Conservation (phyloP, 2,113 vertebrate genomes). For the Fulmarus glacialis region DNA sequence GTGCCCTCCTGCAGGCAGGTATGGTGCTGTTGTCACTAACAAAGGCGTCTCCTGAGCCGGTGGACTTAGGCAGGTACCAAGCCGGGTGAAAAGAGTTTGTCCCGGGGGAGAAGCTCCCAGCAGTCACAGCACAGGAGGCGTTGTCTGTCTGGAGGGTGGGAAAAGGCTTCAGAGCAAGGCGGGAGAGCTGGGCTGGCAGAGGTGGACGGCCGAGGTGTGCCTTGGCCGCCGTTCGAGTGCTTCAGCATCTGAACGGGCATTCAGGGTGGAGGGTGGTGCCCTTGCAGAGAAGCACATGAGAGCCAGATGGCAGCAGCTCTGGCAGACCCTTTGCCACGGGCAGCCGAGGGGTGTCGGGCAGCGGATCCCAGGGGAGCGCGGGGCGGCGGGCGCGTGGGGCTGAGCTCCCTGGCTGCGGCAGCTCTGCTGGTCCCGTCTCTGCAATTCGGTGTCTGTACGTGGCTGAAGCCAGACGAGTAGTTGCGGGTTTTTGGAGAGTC, state of each 20-base stretch:
- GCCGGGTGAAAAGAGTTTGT: background rate
- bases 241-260: background rate
- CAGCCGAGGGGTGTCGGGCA: background rate
- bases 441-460: fast-evolving
- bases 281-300: fast-evolving
- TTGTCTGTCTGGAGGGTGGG: background rate
- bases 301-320: background rate
- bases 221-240: fast-evolving
- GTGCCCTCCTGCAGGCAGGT: background rate
- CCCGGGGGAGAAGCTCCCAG: background rate
- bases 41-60: fast-evolving
- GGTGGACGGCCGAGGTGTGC: fast-evolving
- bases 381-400: fast-evolving
- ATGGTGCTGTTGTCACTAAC: background rate
- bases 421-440: background rate
- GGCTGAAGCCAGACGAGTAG: background rate
- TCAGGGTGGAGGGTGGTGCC: background rate
- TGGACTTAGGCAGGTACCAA: background rate
- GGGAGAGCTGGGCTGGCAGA: background rate
- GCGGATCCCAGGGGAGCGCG: background rate
- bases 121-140: background rate
- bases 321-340: background rate
- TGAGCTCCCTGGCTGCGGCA: background rate
- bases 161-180: background rate
- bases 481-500: background rate